Base-by-base conservation (phyloP, 2,113 vertebrate genomes). In the Echinops telfairi region DNA sequence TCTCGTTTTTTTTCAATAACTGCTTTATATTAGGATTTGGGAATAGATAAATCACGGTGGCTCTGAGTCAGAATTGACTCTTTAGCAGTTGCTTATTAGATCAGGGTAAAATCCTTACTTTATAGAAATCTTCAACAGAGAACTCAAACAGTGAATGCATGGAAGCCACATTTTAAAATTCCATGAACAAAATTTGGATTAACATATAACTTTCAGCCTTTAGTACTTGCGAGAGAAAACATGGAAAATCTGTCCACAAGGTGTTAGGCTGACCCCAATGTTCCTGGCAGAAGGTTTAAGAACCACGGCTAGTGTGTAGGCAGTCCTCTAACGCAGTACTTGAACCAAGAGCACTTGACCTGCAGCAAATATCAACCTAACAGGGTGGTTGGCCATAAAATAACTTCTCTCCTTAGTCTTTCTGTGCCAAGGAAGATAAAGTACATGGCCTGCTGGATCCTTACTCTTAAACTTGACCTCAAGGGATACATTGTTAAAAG, bases 1-100 rank as follows among this genome's bases (percentile, higher is more conserved):
- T 38, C 91, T 96, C 62, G 47, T 57, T 73, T 88, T 73, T 88
- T 36, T 66, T 73, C 88, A 57, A 90, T 78, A 94, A 94, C 9
- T 7, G 22, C n/a, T 62, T 78, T 2, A 81, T 29, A 70, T 66
- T 40, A 31, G 2, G 66, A 43, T 43, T 68, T 43, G 2, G 27
- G 27, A 84, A 78, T 25, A 62, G 58, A 38, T 68, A 84, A 25
- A 68, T 53, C 47, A 53, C 10, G 47, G 47, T 53, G 47, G 47
- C 47, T 53, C 47, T 53, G 47, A 53, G 12, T 53, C 47, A 53
- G 47, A 53, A 11, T 53, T 53, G 47, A 53, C 47, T 53, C 47
- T 10, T 14, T 53, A 53, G 47, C 47, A 53, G 47, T 14, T 53
- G 47, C 47, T 53, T 53, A 53, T 53, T 53, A 53, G 10, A 14